phyloP scores from a whole-genome alignment of 2,797 vertebrate genomes.

The Rhyacichthys aspro region DNA sequence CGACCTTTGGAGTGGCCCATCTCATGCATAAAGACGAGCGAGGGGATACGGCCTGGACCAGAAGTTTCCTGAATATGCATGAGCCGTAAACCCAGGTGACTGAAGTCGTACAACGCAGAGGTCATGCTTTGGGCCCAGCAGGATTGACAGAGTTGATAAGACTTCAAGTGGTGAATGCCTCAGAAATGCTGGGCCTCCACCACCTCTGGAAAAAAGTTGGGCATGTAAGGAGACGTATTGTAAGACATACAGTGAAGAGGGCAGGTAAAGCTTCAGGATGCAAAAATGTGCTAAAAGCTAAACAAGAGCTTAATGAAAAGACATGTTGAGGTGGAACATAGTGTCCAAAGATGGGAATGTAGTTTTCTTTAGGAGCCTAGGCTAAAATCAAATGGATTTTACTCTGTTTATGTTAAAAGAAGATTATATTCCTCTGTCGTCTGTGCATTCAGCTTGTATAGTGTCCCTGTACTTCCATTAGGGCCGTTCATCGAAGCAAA shows the following conservation, averaged over 20 bases:
- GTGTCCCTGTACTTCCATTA: slow-evolving; percentile 11
- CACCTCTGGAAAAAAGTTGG: slow-evolving; percentile 26
- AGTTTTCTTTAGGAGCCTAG: slow-evolving; percentile 28
- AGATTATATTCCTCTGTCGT: slow-evolving; percentile 28
- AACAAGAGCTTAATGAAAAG: background rate
- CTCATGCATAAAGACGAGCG: slow-evolving; percentile 79
- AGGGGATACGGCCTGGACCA: slow-evolving; percentile 54
- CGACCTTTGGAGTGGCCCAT: slow-evolving; percentile 56
- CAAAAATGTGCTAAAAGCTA: background rate
- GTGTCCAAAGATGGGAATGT: slow-evolving; percentile 13
- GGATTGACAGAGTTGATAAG: slow-evolving; percentile 46
- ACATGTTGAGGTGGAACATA: background rate
- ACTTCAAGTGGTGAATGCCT: slow-evolving; percentile 37
- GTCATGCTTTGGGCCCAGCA: slow-evolving; percentile 41
- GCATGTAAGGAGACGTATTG: slow-evolving; percentile 6
- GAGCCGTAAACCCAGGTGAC: slow-evolving; percentile 62
- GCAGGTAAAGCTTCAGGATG: background rate
- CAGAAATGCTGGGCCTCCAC: slow-evolving; percentile 7
- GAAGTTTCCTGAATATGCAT: slow-evolving; percentile 71
- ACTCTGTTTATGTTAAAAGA: slow-evolving; percentile 62
- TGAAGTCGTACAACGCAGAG: slow-evolving; percentile 53
- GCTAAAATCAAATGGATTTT: slow-evolving; percentile 36
- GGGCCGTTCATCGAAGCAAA: slow-evolving; percentile 8
- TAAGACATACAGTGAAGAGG: slow-evolving; percentile 6
- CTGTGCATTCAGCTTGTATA: slow-evolving; percentile 33